Conservation (phyloP, 2,113 vertebrate species). For the Prietella phreatophila region DNA sequence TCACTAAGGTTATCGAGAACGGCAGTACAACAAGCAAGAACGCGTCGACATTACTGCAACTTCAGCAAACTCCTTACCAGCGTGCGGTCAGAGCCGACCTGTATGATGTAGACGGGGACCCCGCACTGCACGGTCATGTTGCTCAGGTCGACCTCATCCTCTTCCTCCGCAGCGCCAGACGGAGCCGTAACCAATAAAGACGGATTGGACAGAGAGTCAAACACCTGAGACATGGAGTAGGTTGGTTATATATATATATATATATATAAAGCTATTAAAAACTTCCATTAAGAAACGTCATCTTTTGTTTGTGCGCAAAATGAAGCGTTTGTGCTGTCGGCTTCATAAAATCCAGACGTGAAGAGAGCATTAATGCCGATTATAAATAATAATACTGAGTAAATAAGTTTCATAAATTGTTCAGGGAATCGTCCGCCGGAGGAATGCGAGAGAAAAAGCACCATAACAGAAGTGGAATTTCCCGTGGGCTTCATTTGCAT, state of each 20-base stretch:
- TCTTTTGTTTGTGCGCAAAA: not conserved
- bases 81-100: conserved; percentile 68
- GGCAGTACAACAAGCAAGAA: no score
- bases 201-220: conserved; percentile 61
- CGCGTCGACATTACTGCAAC: no score
- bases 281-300: not conserved
- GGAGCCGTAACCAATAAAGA: conserved; percentile 55
- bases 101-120: conserved; percentile 72
- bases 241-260: no score
- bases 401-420: not conserved
- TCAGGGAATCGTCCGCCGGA: not conserved
- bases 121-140: conserved; percentile 67
- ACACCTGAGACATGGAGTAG: conserved; percentile 54
- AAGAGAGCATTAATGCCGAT: not conserved
- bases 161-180: conserved; percentile 28
- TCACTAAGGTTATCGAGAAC: not conserved
- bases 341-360: not conserved
- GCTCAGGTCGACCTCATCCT: conserved; percentile 61
- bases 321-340: not conserved
- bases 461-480: not conserved
- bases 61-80: conserved; percentile 48
- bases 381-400: not conserved
- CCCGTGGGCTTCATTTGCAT: not conserved
- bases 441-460: not conserved
- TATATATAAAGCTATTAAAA: not conserved